Conservation (phyloP, 2,113 vertebrate species). For the Saimiri boliviensis region DNA sequence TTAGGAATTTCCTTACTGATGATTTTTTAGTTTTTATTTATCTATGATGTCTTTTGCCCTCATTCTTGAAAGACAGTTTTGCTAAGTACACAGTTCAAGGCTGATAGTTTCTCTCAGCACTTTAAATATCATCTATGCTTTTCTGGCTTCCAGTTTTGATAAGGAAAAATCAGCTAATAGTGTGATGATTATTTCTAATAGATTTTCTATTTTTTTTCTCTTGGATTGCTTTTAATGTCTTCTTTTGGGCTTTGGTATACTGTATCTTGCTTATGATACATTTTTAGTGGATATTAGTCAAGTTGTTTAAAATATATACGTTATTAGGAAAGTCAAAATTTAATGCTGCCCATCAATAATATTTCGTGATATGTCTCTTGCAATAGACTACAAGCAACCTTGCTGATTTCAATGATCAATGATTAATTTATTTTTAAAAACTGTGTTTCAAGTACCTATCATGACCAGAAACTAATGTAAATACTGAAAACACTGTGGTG, state of each 20-base stretch:
- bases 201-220: background rate
- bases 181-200: background rate
- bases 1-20: slow-evolving; percentile 2
- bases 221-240: background rate
- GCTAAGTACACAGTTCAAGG: background rate
- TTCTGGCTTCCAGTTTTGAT: slow-evolving; percentile 9
- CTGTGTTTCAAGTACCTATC: background rate
- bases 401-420: slow-evolving; percentile 37
- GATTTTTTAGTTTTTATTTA: background rate
- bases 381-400: slow-evolving; percentile 64
- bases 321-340: slow-evolving; percentile 67
- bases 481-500: background rate
- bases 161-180: background rate
- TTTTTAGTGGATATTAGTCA: slow-evolving; percentile 63
- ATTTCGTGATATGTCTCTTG: slow-evolving; percentile 64
- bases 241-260: background rate
- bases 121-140: background rate
- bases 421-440: background rate
- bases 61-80: slow-evolving; percentile 7
- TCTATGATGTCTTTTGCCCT: background rate
- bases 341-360: slow-evolving; percentile 48
- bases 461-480: background rate
- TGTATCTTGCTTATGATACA: background rate
- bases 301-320: slow-evolving; percentile 68
- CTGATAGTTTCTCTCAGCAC: background rate